Conservation (phyloP, 2,888 invertebrate species). For the Macrosiphum euphorbiae region DNA sequence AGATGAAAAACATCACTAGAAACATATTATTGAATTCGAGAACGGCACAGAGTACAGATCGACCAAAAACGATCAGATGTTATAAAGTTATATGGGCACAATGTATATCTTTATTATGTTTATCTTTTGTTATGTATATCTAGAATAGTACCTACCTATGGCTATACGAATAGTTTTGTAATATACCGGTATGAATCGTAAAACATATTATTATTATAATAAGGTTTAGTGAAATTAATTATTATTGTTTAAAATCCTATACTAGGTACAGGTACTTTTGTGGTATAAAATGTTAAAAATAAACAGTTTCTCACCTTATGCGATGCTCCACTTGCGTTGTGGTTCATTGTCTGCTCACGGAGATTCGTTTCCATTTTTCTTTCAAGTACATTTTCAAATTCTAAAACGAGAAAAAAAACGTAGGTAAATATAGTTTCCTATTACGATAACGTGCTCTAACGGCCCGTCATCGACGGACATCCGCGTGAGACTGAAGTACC, state of each 20-base stretch:
- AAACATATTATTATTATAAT: not conserved
- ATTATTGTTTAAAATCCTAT: not conserved
- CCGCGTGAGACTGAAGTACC: not conserved
- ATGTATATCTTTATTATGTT: too few species aligned
- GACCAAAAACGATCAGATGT: not conserved
- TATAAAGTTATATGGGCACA: not conserved
- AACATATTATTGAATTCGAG: not conserved
- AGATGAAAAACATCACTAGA: not conserved
- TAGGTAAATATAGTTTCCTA: not conserved
- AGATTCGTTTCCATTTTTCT: slow-evolving; percentile 59
- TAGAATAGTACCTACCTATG: not conserved
- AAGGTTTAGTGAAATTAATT: not conserved
- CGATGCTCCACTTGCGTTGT: not conserved
- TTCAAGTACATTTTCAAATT: slow-evolving; percentile 41
- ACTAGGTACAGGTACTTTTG: not conserved
- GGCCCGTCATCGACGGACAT: not conserved
- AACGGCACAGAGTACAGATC: not conserved
- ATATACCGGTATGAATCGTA: not conserved
- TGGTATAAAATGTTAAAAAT: not conserved
- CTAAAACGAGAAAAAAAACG: slow-evolving; percentile 23
- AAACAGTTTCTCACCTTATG: not conserved
- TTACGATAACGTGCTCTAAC: slow-evolving; percentile 32
- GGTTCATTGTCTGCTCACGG: slow-evolving; percentile 43
- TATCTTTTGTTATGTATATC: too few species aligned
- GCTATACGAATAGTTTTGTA: not conserved